These are phyloP conservation scores for Eristalis pertinax DNA, from an alignment of 2,888 invertebrate genomes.

Conservation along the genomic window DNA sequence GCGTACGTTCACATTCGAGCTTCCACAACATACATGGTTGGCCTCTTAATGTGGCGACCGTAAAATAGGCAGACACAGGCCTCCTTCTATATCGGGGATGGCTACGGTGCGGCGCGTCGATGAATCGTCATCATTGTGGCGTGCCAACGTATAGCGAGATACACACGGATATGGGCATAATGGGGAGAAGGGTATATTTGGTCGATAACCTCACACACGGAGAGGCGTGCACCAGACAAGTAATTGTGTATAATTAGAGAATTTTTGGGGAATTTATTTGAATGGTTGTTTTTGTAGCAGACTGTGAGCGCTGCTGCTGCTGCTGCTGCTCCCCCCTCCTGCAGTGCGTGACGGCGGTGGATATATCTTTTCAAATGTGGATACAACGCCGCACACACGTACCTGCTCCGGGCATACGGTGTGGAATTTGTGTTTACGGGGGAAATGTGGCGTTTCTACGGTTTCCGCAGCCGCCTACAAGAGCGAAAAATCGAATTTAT, in stretches of 20 bases:
- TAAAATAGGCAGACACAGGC: constrained; percentile 39
- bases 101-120: not conserved
- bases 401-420: not conserved
- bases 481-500: constrained; percentile 16
- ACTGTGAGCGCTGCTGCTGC: too few species aligned
- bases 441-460: constrained; percentile 4
- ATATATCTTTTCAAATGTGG: not conserved
- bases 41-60: not conserved
- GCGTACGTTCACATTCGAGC: not conserved
- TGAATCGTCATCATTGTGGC: constrained; percentile 34
- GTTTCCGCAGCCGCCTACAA: constrained; percentile 11
- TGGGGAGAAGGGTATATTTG: constrained; percentile 40
- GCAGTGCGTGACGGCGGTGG: not conserved
- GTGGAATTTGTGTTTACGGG: not conserved
- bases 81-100: not conserved
- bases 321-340: too few species aligned
- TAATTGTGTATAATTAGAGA: constrained; percentile 45
- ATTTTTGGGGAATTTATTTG: constrained; percentile 16
- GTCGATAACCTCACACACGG: constrained; percentile 55
- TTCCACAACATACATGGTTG: too few species aligned
- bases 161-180: not conserved
- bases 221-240: constrained; percentile 32
- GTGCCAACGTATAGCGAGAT: constrained; percentile 7
- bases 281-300: not conserved
- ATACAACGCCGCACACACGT: not conserved